Percentiles rank a stretch among this genome's conserved stretches.
Evolutionary conservation across 2,888 invertebrate species (phyloP).

Genomic region (Rhaphigaster nebulosa): DNA sequence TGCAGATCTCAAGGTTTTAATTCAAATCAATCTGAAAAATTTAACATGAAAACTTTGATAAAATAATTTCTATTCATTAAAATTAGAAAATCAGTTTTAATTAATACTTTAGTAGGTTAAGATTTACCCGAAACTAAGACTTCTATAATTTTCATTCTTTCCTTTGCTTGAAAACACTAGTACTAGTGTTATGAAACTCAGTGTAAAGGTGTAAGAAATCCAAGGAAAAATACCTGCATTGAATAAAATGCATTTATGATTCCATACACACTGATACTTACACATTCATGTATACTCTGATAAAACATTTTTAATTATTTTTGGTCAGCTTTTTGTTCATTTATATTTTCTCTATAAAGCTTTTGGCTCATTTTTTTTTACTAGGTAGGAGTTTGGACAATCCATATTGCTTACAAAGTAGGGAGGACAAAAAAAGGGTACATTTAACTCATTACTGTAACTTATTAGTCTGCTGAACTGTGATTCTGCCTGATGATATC

Average conservation of each 20-base stretch:
- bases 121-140: slow-evolving; percentile 53
- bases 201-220: not conserved
- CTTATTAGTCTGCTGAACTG: no score
- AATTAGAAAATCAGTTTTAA: not conserved
- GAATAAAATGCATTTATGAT: not conserved
- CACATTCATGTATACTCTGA: no score
- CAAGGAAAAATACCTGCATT: not conserved
- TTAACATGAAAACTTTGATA: not conserved
- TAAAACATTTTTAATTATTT: not conserved
- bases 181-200: not conserved
- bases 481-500: no score
- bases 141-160: not conserved
- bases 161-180: not conserved
- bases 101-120: not conserved
- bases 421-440: no score
- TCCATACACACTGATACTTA: not conserved
- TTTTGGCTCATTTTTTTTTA: not conserved
- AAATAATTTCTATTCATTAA: slow-evolving; percentile 19
- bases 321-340: not conserved
- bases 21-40: not conserved
- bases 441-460: no score
- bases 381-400: not conserved
- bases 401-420: no score
- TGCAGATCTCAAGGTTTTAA: slow-evolving; percentile 50
- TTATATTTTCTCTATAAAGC: not conserved